phyloP scores from a whole-genome alignment of 2,113 vertebrate genomes.

The Chunga burmeisteri region DNA sequence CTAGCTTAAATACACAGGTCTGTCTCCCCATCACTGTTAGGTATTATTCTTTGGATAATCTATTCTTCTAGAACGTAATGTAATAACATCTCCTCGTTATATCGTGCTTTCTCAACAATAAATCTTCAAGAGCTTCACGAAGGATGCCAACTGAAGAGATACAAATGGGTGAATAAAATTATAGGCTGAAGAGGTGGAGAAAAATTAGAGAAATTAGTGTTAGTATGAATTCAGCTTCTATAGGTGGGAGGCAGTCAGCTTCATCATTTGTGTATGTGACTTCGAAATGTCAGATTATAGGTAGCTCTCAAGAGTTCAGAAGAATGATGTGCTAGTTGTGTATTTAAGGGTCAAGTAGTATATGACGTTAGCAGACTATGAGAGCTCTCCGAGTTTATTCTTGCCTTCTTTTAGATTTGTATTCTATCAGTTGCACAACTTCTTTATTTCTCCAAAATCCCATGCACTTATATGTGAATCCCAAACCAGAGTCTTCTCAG shows the following conservation, averaged over 20 bases:
- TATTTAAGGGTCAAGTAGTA: background rate
- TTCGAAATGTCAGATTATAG: background rate
- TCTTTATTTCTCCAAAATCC: background rate
- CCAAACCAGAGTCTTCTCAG: background rate
- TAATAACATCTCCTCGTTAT: background rate
- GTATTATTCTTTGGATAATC: background rate
- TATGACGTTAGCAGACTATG: background rate
- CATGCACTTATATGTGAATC: background rate
- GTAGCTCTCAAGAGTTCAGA: background rate
- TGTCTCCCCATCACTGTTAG: background rate
- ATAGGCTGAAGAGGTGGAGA: slow-evolving; percentile 8
- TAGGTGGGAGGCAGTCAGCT: background rate
- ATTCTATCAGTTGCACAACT: background rate
- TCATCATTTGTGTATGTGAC: background rate
- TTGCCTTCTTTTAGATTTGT: background rate
- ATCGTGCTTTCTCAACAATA: background rate
- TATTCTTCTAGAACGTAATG: background rate
- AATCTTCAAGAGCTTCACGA: background rate
- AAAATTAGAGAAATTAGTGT: background rate
- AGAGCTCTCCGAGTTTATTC: background rate
- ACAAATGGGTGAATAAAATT: slow-evolving; percentile 12
- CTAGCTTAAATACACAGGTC: background rate
- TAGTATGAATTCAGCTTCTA: background rate
- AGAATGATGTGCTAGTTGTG: background rate
- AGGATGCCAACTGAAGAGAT: background rate